Base-by-base conservation (phyloP, 30 jellyfish, hydroid and myxozoan species). In the Chrysaora quinquecirrha region DNA sequence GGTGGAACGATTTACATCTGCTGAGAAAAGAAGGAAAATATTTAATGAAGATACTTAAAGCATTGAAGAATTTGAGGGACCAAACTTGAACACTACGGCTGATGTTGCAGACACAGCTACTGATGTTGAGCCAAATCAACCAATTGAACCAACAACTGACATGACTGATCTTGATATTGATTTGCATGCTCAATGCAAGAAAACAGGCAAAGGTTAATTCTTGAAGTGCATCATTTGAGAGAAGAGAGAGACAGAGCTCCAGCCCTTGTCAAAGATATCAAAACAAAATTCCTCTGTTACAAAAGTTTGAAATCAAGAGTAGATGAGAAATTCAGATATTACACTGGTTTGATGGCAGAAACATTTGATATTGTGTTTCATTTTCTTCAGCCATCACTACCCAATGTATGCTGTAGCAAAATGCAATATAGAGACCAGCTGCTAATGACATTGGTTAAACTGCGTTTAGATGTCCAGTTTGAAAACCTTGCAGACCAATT, bases 401-500 rank as follows among this genome's bases (percentile, higher is more conserved):
- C 68, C 2, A 52, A 20, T 10, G 29, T 16, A 30, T 64, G 25
- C 21, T 6, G 27, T 7, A 16, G 54, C 22, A 33, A 28, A 33
- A 64, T 28, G 62, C 75, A 28, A 10, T 66, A 3, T 30, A 25
- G 27, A 66, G 79, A 66, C 27, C 79, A 66, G 64, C 34, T 66
- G 79, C 21, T 66, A 30, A 66, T 66, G 79, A 66, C 79, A 9
- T 21, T 66, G 9, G 64, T 30, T 3, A 66, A 66, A 30, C 64
- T 66, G 69, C 61, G 79, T 9, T 28, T 66, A 66, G 27, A 66
- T 21, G 10, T 66, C 10, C 79, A 32, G 1, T 70, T 70, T 70
- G 82, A 70, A 70, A 70, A 70, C 31, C 64, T 70, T 23, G 82
- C 82, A 30, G 82, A 70, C 66, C 82, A 70, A 34, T 70, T 70